Percentiles rank a stretch among this genome's conserved stretches.
phyloP scores from a whole-genome alignment of 2,113 vertebrate genomes.

The Apeltes quadracus region DNA sequence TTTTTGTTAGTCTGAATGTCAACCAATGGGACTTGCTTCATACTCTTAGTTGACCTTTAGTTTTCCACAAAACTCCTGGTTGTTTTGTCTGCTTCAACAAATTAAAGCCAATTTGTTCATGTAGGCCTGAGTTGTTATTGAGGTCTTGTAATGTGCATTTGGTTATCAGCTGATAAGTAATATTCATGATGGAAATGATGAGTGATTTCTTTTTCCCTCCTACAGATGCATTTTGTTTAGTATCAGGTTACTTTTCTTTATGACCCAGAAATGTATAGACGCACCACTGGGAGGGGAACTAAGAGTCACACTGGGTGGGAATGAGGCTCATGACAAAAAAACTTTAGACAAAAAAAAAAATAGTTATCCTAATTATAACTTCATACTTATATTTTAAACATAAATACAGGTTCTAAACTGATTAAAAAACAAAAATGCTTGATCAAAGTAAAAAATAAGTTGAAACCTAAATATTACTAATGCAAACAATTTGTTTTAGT shows the following conservation, averaged over 20 bases:
- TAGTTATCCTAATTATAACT: neutral
- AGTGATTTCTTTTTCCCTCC: conserved; percentile 52
- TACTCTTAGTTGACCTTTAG: neutral
- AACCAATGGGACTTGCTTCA: neutral
- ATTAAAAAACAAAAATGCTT: neutral
- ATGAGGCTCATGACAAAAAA: conserved; percentile 76
- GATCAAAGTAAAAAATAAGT: neutral
- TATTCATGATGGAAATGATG: conserved; percentile 69
- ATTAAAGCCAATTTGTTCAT: conserved; percentile 1
- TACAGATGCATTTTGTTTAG: conserved; percentile 66
- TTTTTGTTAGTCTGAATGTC: neutral
- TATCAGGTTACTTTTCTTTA: conserved; percentile 42
- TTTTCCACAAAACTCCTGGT: conserved; percentile 43
- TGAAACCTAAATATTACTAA: neutral
- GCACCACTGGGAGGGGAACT: conserved; percentile 47
- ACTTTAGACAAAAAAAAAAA: conserved; percentile 1
- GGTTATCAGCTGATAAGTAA: conserved; percentile 67
- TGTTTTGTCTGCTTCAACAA: conserved; percentile 35
- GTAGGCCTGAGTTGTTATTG: neutral
- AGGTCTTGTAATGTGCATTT: conserved; percentile 75
- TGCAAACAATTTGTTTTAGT: neutral
- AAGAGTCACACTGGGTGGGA: conserved; percentile 48
- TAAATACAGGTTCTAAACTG: neutral
- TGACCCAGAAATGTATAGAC: conserved; percentile 41
- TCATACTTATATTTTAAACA: neutral